These are phyloP conservation scores for Lutjanus campechanus DNA, from an alignment of 2,797 vertebrate species.

Conservation along the genomic window DNA sequence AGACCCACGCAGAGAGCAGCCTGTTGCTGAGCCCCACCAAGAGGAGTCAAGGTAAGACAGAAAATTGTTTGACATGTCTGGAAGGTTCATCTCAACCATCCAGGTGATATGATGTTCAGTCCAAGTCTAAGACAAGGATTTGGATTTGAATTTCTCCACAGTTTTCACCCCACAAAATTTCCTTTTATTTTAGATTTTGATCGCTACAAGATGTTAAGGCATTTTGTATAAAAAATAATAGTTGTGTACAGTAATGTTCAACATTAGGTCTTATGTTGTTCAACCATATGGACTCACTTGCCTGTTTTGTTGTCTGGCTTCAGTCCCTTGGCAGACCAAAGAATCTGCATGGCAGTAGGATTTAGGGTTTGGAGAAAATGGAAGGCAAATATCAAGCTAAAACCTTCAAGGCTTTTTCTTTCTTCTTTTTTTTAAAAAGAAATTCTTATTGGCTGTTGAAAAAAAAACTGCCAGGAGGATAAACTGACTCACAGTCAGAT, in stretches of 20 bases:
- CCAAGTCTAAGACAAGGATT: not conserved
- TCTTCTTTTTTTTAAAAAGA: not conserved
- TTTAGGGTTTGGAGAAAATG: constrained; percentile 23
- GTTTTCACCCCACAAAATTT: not conserved
- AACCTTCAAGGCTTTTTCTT: constrained; percentile 3
- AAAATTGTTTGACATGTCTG: not conserved
- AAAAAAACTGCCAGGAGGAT: not conserved
- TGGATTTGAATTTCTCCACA: not conserved
- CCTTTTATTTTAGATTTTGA: not conserved
- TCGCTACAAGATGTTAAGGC: not conserved
- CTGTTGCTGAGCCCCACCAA: constrained; percentile 13
- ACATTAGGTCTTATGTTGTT: not conserved
- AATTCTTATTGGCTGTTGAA: constrained; percentile 5
- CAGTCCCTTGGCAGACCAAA: constrained; percentile 34
- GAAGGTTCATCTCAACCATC: not conserved
- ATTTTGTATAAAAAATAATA: not conserved
- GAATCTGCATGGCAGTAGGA: constrained; percentile 18
- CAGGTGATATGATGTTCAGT: not conserved
- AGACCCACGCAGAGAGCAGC: constrained; percentile 5
- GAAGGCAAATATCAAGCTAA: constrained; percentile 14
- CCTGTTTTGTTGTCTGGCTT: constrained; percentile 32
- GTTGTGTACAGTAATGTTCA: constrained; percentile 7
- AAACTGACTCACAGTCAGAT: constrained; percentile 11
- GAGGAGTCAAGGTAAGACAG: constrained; percentile 65
- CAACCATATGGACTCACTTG: constrained; percentile 9